Base-by-base conservation (phyloP, 2,113 vertebrate genomes). In the Ranitomeya variabilis region DNA sequence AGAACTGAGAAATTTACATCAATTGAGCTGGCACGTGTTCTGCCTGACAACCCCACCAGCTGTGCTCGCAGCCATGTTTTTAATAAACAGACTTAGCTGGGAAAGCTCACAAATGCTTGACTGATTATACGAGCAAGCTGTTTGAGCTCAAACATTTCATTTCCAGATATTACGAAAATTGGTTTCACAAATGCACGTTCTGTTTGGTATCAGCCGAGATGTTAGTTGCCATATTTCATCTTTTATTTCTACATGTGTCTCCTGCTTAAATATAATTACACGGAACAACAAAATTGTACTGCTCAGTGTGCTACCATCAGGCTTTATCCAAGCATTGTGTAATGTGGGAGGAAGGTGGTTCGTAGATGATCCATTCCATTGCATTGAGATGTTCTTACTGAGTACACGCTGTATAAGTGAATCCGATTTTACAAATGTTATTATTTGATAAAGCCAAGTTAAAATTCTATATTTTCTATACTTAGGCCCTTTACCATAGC, bases 1-100 rank as follows among this genome's bases (percentile, higher is more conserved):
- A 79, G 26, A 89, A 60, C 51, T 54, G n/a, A 51, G 45, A 26
- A 83, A 89, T 84, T 84, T 67, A 89, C 87, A 83, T 89, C 81
- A 67, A 83, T 89, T 77, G 81, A 69, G 59, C 78, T 89, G 87
- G 87, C 87, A 84, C 71, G 59, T 26, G 16, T 78, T 89, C 80
- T 64, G 80, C 87, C 59, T 89, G 80, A 89, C 80, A 89, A 84
- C 87, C 81, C 37, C 73, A 89, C 80, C 87, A 89, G 87, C 80
- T 89, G 87, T 83, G 81, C 83, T 66, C 81, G 66, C 37, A 64
- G 80, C 87, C 69, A 76, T 84, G 73, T 89, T 89, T 89, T 89
- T 89, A 83, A 89, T 89, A 89, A 89, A 89, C 87, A 89, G 87
- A 89, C 87, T 80, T 89, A 84, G n/a, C 81, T 66, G 83, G 81